A percentile compares a stretch with the other conserved stretches of the same genome.
Evolutionary conservation across 37 sponge, comb jelly and placozoan genomes (phyloP).

Genomic region (Dysidea cf. avara): DNA sequence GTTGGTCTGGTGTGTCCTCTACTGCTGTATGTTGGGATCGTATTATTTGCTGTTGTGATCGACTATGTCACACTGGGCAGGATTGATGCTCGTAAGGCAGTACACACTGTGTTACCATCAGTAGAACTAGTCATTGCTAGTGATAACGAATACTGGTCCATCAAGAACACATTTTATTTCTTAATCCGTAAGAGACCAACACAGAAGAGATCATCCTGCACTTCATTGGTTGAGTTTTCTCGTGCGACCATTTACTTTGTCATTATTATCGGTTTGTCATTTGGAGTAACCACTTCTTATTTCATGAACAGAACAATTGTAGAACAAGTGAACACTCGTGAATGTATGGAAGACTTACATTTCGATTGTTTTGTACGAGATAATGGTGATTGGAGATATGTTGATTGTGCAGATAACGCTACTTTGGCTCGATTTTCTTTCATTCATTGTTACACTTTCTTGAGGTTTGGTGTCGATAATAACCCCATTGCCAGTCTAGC

Average conservation of each 20-base stretch:
- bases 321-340: constrained; percentile 14
- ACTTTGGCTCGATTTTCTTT: background rate
- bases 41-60: background rate
- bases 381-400: constrained; percentile 3
- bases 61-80: constrained; percentile 25
- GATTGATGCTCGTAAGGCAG: constrained; percentile 1
- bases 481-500: constrained; percentile 37
- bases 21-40: background rate
- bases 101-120: constrained; percentile 2
- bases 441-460: constrained; percentile 54
- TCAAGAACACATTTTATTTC: constrained; percentile 19
- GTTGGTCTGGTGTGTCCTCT: constrained; percentile 6
- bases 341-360: background rate
- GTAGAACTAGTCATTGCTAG: constrained; percentile 2
- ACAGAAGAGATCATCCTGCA: background rate
- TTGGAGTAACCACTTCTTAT: constrained; percentile 21
- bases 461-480: constrained; percentile 38
- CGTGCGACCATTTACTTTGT: constrained; percentile 26
- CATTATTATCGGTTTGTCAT: constrained; percentile 5
- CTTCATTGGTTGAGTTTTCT: background rate
- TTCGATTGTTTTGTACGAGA: constrained; percentile 32
- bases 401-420: constrained; percentile 24
- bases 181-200: background rate
- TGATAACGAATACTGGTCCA: constrained; percentile 22
- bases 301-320: constrained; percentile 31